Evolutionary conservation across 2,113 vertebrate genomes (phyloP).

Genomic region (Pristiophorus japonicus): DNA sequence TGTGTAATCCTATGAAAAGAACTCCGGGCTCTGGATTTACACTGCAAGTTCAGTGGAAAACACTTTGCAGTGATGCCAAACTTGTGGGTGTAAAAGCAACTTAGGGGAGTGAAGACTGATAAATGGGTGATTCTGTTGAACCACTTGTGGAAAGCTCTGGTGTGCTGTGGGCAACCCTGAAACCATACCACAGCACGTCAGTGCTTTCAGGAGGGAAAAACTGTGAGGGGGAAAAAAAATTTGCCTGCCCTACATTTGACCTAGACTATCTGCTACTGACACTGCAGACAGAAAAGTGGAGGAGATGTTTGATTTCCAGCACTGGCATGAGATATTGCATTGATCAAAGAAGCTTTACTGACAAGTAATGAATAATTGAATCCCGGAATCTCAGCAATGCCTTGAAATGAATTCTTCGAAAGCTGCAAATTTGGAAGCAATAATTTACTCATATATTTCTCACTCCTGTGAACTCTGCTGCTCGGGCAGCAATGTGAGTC

Average conservation of each 20-base stretch:
- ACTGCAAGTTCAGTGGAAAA: background rate
- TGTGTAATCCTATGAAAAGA: no score
- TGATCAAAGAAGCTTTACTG: background rate
- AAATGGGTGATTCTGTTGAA: background rate
- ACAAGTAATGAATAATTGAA: conserved; percentile 11
- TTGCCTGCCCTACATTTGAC: background rate
- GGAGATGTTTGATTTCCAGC: background rate
- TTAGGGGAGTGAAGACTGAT: background rate
- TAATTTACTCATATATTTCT: background rate
- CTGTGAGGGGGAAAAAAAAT: no score
- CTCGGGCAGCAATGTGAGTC: background rate
- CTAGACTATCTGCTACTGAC: background rate
- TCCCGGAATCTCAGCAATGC: conserved; percentile 15
- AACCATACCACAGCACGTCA: background rate
- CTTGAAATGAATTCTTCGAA: conserved; percentile 20
- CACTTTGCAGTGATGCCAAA: background rate
- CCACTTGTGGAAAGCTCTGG: background rate
- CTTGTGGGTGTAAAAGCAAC: background rate
- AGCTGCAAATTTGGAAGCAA: background rate
- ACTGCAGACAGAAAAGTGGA: background rate
- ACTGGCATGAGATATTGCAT: background rate
- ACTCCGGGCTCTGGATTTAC: background rate
- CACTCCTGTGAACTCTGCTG: background rate
- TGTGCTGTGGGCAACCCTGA: background rate
- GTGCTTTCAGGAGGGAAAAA: background rate